These are phyloP conservation scores for Eupithecia subfuscata DNA, from an alignment of 2,888 invertebrate species.

Conservation along the genomic window DNA sequence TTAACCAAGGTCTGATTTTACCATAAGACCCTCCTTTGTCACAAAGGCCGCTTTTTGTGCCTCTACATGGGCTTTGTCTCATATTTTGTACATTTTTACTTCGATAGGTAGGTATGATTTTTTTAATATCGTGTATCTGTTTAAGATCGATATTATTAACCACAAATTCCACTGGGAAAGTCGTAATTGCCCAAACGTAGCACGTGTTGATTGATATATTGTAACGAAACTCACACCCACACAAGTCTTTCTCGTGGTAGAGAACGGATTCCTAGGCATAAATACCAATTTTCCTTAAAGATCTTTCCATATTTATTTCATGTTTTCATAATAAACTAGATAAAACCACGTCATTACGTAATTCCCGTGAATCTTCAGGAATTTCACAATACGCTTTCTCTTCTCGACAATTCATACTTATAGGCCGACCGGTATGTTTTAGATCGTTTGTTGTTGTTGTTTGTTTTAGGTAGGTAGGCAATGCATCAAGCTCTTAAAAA, in stretches of 20 bases:
- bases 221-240: not conserved
- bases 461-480: not conserved
- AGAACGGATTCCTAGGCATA: not conserved
- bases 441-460: too few species aligned
- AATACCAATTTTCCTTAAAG: not conserved
- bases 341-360: not conserved
- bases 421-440: not conserved
- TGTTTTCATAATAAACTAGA: not conserved
- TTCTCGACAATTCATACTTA: not conserved
- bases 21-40: slow-evolving; percentile 35
- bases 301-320: not conserved
- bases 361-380: not conserved
- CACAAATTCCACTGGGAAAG: slow-evolving; percentile 1
- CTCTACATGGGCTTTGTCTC: slow-evolving; percentile 30
- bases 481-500: not conserved
- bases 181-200: not conserved
- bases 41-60: slow-evolving; percentile 34
- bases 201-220: slow-evolving; percentile 11
- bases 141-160: slow-evolving; percentile 14
- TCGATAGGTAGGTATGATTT: slow-evolving; percentile 28
- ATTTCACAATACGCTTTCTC: not conserved
- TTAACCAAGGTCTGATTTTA: slow-evolving; percentile 15
- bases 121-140: slow-evolving; percentile 15
- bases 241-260: not conserved
- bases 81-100: slow-evolving; percentile 19